Conservation (phyloP, 2,113 vertebrate species). For the Myotis davidii region DNA sequence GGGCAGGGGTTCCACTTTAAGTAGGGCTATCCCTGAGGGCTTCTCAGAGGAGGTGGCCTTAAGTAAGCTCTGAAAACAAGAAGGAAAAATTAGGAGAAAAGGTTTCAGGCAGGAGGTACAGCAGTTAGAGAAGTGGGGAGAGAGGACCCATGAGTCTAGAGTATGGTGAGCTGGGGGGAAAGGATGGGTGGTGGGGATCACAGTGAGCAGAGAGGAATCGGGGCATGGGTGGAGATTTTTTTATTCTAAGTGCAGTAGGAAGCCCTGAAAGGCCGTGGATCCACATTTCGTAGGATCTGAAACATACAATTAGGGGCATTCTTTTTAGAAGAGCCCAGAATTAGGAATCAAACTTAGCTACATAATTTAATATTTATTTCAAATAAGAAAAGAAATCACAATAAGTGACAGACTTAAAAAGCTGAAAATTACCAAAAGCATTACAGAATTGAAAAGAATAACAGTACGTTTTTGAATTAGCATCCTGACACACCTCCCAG, state of each 20-base stretch:
- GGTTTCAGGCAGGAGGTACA: background rate
- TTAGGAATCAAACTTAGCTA: background rate
- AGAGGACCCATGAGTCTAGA: background rate
- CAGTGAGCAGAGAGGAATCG: background rate
- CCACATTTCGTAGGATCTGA: background rate
- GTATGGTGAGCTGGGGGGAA: too few species aligned
- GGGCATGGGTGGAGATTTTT: background rate
- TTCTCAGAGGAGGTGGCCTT: background rate
- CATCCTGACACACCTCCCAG: background rate
- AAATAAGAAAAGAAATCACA: conserved; percentile 24
- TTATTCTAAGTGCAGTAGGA: background rate
- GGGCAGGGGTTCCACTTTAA: background rate
- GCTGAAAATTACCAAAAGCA: background rate
- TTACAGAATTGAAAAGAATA: background rate
- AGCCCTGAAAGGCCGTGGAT: background rate
- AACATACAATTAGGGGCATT: background rate
- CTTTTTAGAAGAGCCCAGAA: background rate
- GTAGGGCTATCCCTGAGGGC: background rate
- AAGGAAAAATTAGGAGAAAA: background rate
- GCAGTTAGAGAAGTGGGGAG: background rate
- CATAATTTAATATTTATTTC: conserved; percentile 21
- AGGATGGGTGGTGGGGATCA: rapidly evolving
- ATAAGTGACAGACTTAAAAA: conserved; percentile 8
- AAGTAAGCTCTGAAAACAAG: background rate
- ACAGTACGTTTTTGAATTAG: background rate